Conservation (phyloP, 2,888 invertebrate genomes). For the Perdita meconis region DNA sequence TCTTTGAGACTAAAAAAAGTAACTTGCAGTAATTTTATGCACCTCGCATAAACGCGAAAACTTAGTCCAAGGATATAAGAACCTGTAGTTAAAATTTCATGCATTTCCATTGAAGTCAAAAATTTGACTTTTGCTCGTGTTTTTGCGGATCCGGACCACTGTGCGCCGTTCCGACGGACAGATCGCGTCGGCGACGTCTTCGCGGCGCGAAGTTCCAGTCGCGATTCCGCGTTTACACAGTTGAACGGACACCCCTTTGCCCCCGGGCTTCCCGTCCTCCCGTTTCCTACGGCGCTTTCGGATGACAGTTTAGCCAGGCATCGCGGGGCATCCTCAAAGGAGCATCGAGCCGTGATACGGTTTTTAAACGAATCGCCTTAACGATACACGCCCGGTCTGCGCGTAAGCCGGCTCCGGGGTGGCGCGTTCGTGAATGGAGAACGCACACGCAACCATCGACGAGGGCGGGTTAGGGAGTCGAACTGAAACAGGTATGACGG, state of each 20-base stretch:
- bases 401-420: slow-evolving; percentile 16
- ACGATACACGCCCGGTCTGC: slow-evolving; percentile 47
- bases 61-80: no score
- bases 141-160: no score
- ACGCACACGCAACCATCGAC: not conserved
- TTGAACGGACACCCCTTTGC: slow-evolving; percentile 61
- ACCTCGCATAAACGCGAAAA: no score
- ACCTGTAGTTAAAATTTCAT: no score
- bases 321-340: slow-evolving; percentile 54
- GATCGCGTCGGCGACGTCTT: slow-evolving; percentile 21
- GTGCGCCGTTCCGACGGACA: slow-evolving; percentile 32
- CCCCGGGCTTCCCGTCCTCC: slow-evolving; percentile 20
- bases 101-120: no score
- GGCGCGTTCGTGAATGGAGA: slow-evolving; percentile 18
- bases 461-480: slow-evolving; percentile 18
- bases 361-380: slow-evolving; percentile 55
- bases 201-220: slow-evolving; percentile 30
- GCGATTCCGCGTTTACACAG: slow-evolving; percentile 54
- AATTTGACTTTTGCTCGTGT: no score
- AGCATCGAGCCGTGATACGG: slow-evolving; percentile 42
- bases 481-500: slow-evolving; percentile 35
- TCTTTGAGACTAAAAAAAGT: no score
- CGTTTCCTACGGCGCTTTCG: slow-evolving; percentile 17
- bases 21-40: no score
- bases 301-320: slow-evolving; percentile 43